Evolutionary conservation across 2,888 invertebrate genomes (phyloP), one percentile per base, ranked within the genome.

Genomic region (Coenonympha arcania): DNA sequence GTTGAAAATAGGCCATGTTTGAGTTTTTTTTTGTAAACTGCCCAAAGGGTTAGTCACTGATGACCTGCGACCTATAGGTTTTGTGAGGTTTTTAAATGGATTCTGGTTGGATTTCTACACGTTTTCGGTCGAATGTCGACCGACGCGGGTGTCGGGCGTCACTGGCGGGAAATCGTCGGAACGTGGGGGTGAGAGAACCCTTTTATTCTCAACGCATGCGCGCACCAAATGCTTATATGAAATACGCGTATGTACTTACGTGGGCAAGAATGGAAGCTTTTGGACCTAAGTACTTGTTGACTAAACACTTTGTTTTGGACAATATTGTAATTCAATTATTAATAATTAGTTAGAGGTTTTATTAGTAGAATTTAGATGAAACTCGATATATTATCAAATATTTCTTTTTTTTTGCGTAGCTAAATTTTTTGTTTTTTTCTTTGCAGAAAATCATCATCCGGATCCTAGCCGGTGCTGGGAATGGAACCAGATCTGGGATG

Each of bases 141-240:
- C 63, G 63, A 54, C 58, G 60, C 56, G 64, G 45, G 52, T 50
- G 60, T 61, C 66, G 68, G 62, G 62, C 68, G 67, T 59, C 60
- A 66, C 75, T 70, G 75, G 79, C 79, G 78, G 78, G 79, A 75
- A 75, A 69, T 54, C 62, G 60, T 61, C 58, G 62, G 55, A 59
- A 54, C 49, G 33, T 57, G 68, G 47, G 69, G 62, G 58, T 65
- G 55, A 62, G 64, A 58, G 64, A 55, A 54, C 59, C 59, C 56
- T 40, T n/a, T 20, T 26, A 33, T 16, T 31, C 20, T 11, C 13
- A 8, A 62, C 73, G 81, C 84, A 83, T 79, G 84, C 84, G 83
- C 65, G 16, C 34, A 50, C 13, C 9, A 48, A 47, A 50, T 45
- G 48, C 56, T 52, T 57, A 58, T 54, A 57, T 55, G 44, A 46